Percentiles rank a stretch among this genome's conserved stretches.
Conservation (phyloP, 2,888 invertebrate species). For the Eupithecia inturbata region DNA sequence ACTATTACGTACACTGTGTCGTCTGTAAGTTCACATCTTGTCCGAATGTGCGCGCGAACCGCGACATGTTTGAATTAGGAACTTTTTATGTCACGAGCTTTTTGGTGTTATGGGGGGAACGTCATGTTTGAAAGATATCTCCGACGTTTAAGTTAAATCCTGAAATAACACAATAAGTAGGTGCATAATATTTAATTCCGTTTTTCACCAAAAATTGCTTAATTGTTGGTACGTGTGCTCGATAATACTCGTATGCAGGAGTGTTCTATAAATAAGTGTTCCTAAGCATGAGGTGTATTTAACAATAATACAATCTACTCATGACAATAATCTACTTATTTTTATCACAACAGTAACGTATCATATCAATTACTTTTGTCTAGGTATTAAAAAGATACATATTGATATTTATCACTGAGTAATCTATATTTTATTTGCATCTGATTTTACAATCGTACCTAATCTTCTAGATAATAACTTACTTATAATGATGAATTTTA, state of each 20-base stretch:
- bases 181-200: neutral
- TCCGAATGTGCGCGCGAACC: slow-evolving; percentile 19
- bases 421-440: neutral
- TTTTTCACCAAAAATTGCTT: neutral
- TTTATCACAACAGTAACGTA: neutral
- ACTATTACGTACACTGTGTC: slow-evolving; percentile 6
- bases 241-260: neutral
- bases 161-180: slow-evolving; percentile 1
- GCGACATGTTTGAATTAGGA: slow-evolving; percentile 33
- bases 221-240: neutral
- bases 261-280: neutral
- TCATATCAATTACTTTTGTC: neutral
- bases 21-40: slow-evolving; percentile 19
- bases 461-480: too few relatives aligned
- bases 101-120: slow-evolving; percentile 18
- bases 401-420: neutral
- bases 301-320: neutral
- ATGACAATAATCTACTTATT: neutral
- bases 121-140: slow-evolving; percentile 19
- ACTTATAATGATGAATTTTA: neutral
- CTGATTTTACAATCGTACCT: neutral
- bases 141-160: neutral
- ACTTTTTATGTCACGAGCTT: slow-evolving; percentile 34
- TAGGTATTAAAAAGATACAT: too few relatives aligned
- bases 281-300: neutral